Conservation (phyloP, 2,888 invertebrate genomes). For the Augochlorella aurata region DNA sequence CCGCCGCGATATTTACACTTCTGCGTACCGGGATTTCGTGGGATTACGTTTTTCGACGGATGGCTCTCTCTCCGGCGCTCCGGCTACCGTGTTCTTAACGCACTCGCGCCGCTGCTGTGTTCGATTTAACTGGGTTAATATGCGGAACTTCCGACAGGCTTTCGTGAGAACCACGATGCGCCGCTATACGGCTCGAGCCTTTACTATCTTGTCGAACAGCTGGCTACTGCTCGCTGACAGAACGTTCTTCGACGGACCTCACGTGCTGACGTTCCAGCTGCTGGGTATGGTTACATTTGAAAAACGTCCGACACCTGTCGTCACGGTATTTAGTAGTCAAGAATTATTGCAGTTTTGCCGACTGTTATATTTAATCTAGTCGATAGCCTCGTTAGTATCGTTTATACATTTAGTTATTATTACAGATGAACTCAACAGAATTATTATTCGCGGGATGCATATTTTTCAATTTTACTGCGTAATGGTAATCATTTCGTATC, state of each 20-base stretch:
- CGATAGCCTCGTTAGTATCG: too few species aligned
- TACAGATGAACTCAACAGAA: too few species aligned
- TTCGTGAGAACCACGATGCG: background rate
- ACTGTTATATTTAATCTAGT: too few species aligned
- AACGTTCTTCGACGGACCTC: background rate
- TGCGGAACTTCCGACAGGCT: background rate
- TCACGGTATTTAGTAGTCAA: background rate
- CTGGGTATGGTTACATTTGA: background rate
- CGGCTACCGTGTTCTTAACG: background rate
- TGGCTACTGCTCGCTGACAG: background rate
- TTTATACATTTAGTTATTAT: too few species aligned
- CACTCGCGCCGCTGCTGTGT: background rate
- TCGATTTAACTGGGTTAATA: constrained; percentile 9
- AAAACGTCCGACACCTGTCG: background rate
- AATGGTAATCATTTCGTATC: too few species aligned
- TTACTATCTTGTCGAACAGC: constrained; percentile 4
- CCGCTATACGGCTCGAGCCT: background rate
- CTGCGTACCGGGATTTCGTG: constrained; percentile 9
- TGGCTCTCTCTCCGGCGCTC: background rate
- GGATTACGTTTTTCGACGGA: constrained; percentile 14
- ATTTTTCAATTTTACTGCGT: too few species aligned
- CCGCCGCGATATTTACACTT: constrained; percentile 19
- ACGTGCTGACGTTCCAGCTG: background rate
- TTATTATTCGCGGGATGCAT: too few species aligned
- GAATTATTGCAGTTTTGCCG: too few species aligned